phyloP scores from a whole-genome alignment of 2,888 invertebrate genomes.

The Leptopterna dolabrata region DNA sequence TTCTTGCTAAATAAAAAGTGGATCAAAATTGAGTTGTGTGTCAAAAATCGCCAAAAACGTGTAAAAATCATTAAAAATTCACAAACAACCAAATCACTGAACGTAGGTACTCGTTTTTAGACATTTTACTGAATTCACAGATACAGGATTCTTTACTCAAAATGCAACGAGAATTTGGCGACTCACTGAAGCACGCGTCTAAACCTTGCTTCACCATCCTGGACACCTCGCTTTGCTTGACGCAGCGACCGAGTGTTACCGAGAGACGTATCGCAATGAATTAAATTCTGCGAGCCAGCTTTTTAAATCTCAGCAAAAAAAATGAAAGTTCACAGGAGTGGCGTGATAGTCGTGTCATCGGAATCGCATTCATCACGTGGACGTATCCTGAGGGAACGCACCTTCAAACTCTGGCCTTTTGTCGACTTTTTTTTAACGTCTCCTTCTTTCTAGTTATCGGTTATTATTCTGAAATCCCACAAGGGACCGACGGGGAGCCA shows the following conservation, averaged over 20 bases:
- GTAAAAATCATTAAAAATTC: too few species aligned
- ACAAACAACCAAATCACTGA: too few species aligned
- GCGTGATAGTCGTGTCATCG: neutral
- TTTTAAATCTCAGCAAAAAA: neutral
- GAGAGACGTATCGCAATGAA: neutral
- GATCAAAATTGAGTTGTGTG: too few species aligned
- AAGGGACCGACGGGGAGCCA: neutral
- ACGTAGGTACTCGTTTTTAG: too few species aligned
- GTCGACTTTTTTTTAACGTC: neutral
- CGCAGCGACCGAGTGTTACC: neutral
- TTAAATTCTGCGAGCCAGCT: neutral
- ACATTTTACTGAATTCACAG: too few species aligned
- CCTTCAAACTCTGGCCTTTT: neutral
- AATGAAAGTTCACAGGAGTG: neutral
- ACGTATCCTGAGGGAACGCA: neutral
- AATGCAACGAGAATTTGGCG: too few species aligned
- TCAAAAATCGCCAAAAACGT: too few species aligned
- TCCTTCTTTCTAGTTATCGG: neutral
- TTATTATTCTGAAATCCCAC: too few species aligned
- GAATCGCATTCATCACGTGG: neutral
- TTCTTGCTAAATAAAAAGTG: too few species aligned
- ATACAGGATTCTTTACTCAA: too few species aligned
- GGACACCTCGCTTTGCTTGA: neutral
- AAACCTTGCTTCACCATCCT: neutral
- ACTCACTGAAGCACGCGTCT: neutral